A percentile compares a stretch with the other conserved stretches of the same genome.
phyloP scores from a whole-genome alignment of 1,140 invertebrate genomes.

The Lasaia peninsularis region DNA sequence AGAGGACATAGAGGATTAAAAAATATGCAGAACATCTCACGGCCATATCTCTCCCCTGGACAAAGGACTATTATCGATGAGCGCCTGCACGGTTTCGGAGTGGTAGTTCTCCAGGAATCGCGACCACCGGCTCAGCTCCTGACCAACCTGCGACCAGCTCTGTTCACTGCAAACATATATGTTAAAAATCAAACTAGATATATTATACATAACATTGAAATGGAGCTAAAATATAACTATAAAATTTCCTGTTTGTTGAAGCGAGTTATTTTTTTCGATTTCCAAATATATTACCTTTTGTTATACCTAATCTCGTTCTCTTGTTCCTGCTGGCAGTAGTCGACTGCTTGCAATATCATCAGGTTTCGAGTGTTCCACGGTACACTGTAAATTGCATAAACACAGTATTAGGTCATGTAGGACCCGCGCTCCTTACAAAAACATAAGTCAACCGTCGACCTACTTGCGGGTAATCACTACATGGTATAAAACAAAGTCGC shows the following conservation, averaged over 20 bases:
- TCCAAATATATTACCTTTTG: slow-evolving; percentile 44
- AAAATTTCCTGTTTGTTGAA: not conserved
- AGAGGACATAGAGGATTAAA: not conserved
- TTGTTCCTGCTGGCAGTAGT: slow-evolving; percentile 67
- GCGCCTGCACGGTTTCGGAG: slow-evolving; percentile 36
- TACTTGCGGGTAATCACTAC: too few species aligned
- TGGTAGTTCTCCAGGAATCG: slow-evolving; percentile 66
- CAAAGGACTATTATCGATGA: slow-evolving; percentile 29
- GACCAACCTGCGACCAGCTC: slow-evolving; percentile 49
- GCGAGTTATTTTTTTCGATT: not conserved
- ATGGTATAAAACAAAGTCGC: too few species aligned
- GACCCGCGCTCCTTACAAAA: too few species aligned
- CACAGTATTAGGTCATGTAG: too few species aligned
- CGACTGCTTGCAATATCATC: slow-evolving; percentile 64
- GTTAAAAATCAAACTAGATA: not conserved
- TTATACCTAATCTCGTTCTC: slow-evolving; percentile 57
- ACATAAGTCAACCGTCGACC: too few species aligned
- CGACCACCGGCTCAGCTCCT: slow-evolving; percentile 57
- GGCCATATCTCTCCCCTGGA: slow-evolving; percentile 34
- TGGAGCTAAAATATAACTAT: not conserved
- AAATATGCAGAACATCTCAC: slow-evolving; percentile 33
- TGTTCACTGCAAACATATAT: slow-evolving; percentile 33
- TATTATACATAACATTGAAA: not conserved
- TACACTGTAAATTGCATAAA: slow-evolving; percentile 34
- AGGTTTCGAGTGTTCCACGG: slow-evolving; percentile 49